phyloP scores from a whole-genome alignment of 2,113 vertebrate genomes.

The Centropus unirufus region DNA sequence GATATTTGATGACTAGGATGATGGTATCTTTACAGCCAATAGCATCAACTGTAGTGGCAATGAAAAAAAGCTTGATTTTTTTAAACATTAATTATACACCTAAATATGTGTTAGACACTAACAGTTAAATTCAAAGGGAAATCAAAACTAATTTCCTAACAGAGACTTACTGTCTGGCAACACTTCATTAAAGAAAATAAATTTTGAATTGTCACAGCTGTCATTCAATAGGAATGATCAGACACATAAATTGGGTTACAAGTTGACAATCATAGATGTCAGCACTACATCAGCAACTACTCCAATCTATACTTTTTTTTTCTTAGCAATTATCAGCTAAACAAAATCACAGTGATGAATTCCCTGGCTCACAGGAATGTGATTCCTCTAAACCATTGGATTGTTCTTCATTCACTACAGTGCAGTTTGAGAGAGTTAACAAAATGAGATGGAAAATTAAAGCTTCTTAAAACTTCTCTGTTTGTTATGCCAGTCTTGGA shows the following conservation, averaged over 20 bases:
- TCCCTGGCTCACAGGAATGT: background rate
- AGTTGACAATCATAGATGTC: background rate
- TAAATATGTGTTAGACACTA: constrained; percentile 74
- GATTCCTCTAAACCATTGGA: background rate
- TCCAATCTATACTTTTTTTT: background rate
- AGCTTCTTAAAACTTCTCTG: background rate
- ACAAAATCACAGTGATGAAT: background rate
- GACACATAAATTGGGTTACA: constrained; percentile 14
- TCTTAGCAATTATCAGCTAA: constrained; percentile 6
- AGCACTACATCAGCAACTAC: background rate
- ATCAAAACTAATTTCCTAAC: constrained; percentile 70
- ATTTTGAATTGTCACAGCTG: constrained; percentile 62
- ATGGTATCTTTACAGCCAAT: constrained; percentile 15
- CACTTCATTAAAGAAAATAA: constrained; percentile 72
- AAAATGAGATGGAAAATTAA: background rate
- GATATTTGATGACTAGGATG: constrained; percentile 41
- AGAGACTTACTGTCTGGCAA: constrained; percentile 58
- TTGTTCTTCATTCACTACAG: background rate
- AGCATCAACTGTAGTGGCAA: background rate
- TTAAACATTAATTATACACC: constrained; percentile 77
- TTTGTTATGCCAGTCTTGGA: background rate
- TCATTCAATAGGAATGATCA: constrained; percentile 11
- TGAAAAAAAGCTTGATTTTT: constrained; percentile 36
- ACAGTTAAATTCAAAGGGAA: constrained; percentile 81
- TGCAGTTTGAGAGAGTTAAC: background rate